phyloP scores from a whole-genome alignment of 2,888 invertebrate species.

The Ellobium chinense region DNA sequence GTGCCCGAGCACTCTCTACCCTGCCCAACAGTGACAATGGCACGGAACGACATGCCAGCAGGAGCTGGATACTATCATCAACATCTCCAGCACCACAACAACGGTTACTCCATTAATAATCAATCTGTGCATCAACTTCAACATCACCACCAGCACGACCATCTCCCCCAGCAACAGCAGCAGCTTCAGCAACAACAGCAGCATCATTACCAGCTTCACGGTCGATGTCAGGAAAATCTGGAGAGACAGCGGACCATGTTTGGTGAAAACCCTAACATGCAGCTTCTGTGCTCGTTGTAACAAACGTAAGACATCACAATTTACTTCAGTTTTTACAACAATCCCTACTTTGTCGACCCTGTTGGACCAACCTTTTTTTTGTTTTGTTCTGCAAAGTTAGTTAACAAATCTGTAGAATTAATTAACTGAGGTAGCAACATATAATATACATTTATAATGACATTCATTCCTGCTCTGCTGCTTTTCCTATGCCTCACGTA shows the following conservation, averaged over 20 bases:
- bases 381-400: no score
- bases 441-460: no score
- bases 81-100: constrained; percentile 20
- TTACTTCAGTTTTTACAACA: no score
- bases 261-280: constrained; percentile 28
- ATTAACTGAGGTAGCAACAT: no score
- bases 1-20: constrained; percentile 11
- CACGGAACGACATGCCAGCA: constrained; percentile 39
- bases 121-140: neutral
- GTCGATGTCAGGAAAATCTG: constrained; percentile 30
- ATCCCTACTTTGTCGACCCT: no score
- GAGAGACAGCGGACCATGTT: constrained; percentile 8
- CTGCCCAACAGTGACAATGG: constrained; percentile 39
- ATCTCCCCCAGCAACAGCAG: neutral
- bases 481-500: no score
- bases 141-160: neutral
- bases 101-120: neutral
- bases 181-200: constrained; percentile 26
- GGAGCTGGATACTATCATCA: constrained; percentile 41
- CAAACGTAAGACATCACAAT: neutral
- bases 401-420: no score
- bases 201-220: constrained; percentile 12
- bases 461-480: no score
- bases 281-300: constrained; percentile 37
- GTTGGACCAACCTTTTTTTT: no score